These are phyloP conservation scores for Cromileptes altivelis DNA, from an alignment of 2,113 vertebrate species.

Conservation along the genomic window DNA sequence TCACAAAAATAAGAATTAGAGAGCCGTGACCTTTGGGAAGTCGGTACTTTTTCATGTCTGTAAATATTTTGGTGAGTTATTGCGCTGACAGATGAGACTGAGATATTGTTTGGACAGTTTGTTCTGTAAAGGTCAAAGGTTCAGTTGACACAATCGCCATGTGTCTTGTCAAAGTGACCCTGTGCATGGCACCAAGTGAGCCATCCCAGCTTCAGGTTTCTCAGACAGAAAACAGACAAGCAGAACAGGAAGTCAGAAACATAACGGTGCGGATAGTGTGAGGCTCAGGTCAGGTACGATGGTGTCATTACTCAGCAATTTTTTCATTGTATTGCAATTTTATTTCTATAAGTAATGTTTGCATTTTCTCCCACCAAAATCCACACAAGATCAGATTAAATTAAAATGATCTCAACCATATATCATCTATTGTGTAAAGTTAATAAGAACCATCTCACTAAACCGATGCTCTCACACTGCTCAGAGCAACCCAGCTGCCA, in stretches of 20 bases:
- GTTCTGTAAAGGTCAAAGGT: constrained; percentile 4
- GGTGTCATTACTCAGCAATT: background rate
- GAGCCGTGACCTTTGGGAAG: constrained; percentile 27
- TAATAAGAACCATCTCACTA: background rate
- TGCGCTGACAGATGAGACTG: constrained; percentile 18
- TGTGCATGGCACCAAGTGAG: background rate
- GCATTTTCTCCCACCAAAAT: background rate
- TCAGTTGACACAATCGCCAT: background rate
- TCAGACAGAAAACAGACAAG: background rate
- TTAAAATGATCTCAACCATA: background rate
- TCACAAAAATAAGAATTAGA: constrained; percentile 21
- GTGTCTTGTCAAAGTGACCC: constrained; percentile 1
- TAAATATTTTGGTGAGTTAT: constrained; percentile 1
- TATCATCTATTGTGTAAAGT: background rate
- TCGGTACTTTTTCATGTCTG: background rate
- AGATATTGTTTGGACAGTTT: background rate
- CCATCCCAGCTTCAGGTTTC: constrained; percentile 2
- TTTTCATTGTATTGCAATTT: background rate
- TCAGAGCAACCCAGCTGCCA: no score
- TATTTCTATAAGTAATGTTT: background rate
- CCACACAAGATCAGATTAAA: background rate
- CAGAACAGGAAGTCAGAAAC: constrained; percentile 1
- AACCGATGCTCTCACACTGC: no score
- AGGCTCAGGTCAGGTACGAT: background rate
- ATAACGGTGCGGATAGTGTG: background rate